These are phyloP conservation scores for Sciurus carolinensis DNA, from an alignment of 2,797 vertebrate species.

Conservation along the genomic window DNA sequence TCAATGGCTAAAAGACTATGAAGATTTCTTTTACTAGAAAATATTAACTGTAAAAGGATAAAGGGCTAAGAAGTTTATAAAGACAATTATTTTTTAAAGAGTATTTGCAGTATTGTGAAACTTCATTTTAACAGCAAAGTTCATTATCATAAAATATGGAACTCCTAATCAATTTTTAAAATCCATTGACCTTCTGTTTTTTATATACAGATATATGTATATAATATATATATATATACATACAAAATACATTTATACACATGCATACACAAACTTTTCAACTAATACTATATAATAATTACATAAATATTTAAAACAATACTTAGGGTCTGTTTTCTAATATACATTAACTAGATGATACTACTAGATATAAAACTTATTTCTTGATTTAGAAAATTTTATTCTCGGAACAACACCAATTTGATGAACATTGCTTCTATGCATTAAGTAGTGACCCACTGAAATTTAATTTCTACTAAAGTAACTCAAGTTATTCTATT, in stretches of 20 bases:
- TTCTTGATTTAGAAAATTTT: neutral
- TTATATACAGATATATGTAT: too few relatives aligned
- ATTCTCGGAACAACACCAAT: neutral
- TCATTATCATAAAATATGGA: neutral
- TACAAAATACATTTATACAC: too few relatives aligned
- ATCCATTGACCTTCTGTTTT: neutral
- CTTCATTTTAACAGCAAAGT: neutral
- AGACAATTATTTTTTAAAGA: conserved; percentile 1
- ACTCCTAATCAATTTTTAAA: conserved; percentile 12
- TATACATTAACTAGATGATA: neutral
- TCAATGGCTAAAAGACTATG: conserved; percentile 57
- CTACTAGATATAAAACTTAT: neutral
- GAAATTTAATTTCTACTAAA: conserved; percentile 1
- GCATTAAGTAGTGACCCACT: neutral
- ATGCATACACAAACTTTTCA: neutral
- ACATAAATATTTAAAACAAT: neutral
- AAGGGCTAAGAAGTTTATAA: conserved; percentile 42
- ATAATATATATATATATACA: too few relatives aligned
- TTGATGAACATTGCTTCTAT: neutral
- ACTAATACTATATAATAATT: neutral
- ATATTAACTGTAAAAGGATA: conserved; percentile 50
- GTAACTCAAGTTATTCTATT: neutral
- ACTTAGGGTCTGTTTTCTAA: neutral
- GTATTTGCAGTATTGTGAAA: conserved; percentile 9
- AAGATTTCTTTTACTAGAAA: conserved; percentile 65